Percentiles rank a stretch among this genome's conserved stretches.
phyloP scores from a whole-genome alignment of 1,140 invertebrate species.

The Arion vulgaris region DNA sequence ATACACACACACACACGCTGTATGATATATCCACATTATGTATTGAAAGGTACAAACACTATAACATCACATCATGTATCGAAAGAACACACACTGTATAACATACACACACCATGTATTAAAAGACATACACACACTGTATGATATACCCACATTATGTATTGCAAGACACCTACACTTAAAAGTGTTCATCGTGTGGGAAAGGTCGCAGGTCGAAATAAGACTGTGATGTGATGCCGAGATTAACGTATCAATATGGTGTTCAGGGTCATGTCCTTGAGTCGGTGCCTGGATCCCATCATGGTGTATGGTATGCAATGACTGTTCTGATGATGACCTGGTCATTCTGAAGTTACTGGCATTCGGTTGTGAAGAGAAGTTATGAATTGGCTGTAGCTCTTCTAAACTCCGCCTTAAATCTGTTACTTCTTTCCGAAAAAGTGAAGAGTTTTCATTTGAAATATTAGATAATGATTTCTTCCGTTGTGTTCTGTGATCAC shows the following conservation, averaged over 20 bases:
- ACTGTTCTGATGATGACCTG: conserved; percentile 5
- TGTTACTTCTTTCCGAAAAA: background rate
- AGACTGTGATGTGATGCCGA: background rate
- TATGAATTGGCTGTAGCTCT: no score
- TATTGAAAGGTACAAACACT: no score
- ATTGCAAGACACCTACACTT: no score
- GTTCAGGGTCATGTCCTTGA: background rate
- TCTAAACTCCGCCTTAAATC: background rate
- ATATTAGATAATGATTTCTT: background rate
- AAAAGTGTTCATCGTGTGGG: background rate
- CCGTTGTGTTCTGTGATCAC: background rate
- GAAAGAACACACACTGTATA: no score
- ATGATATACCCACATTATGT: no score
- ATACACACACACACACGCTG: no score
- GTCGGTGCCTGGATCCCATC: background rate
- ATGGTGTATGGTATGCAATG: background rate
- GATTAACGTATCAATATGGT: background rate
- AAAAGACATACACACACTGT: no score
- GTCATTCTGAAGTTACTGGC: background rate
- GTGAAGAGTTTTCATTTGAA: background rate
- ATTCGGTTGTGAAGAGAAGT: background rate
- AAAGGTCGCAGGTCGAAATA: conserved; percentile 5
- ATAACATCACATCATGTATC: no score
- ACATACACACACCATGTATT: no score
- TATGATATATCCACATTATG: no score